Percentiles rank a stretch among this genome's conserved stretches.
Conservation (phyloP, 2,797 vertebrate genomes). For the Muscicapa striata region DNA sequence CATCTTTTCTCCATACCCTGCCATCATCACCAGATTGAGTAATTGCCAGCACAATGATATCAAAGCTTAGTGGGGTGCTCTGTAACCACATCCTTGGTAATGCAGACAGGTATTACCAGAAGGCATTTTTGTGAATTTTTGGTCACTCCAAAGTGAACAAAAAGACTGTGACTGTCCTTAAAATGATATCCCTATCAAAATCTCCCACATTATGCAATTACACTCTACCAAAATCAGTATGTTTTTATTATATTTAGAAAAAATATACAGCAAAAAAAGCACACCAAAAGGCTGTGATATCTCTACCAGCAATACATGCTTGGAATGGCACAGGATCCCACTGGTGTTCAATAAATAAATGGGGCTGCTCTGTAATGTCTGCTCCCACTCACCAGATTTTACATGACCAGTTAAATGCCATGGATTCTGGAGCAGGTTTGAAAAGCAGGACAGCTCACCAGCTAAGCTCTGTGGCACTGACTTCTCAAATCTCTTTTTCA, state of each 20-base stretch:
- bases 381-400: not conserved
- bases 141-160: not conserved
- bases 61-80: not conserved
- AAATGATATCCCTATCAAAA: not conserved
- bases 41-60: not conserved
- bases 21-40: not conserved
- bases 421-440: not conserved
- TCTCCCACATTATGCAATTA: accelerated
- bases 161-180: not conserved
- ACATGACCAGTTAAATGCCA: not conserved
- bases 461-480: not conserved
- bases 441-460: not conserved
- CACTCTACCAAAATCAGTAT: not conserved
- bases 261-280: not conserved
- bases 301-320: not conserved
- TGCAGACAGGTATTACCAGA: not conserved
- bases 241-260: not conserved
- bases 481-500: not conserved
- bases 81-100: not conserved
- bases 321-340: not conserved
- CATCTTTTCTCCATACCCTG: not conserved
- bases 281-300: not conserved
- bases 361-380: not conserved
- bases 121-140: not conserved
- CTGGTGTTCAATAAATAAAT: not conserved